phyloP scores from a whole-genome alignment of 2,888 invertebrate species.

The Dynastes maya region DNA sequence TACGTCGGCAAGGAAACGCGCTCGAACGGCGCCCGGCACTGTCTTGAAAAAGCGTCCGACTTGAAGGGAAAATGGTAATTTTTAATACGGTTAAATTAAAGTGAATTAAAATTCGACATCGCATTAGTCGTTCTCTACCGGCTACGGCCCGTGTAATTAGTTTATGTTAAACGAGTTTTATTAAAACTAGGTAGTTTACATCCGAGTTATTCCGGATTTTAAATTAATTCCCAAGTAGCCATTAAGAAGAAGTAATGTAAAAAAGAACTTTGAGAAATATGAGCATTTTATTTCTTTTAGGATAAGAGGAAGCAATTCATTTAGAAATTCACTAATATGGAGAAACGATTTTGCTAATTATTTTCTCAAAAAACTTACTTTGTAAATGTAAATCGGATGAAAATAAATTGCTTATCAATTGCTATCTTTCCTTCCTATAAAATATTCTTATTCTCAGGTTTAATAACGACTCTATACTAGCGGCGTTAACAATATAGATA shows the following conservation, averaged over 20 bases:
- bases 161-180: slow-evolving; percentile 21
- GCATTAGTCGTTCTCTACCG: slow-evolving; percentile 17
- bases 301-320: too few species aligned
- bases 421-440: too few species aligned
- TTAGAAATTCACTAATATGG: too few species aligned
- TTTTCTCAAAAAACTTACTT: too few species aligned
- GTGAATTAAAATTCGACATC: slow-evolving; percentile 35
- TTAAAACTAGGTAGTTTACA: neutral
- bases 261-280: too few species aligned
- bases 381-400: too few species aligned
- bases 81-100: slow-evolving; percentile 34
- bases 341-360: too few species aligned
- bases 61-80: slow-evolving; percentile 34
- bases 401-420: too few species aligned
- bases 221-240: neutral
- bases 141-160: slow-evolving; percentile 25
- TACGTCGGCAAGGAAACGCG: neutral
- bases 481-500: too few species aligned
- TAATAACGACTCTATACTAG: too few species aligned
- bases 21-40: neutral
- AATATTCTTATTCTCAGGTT: too few species aligned
- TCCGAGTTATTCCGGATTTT: neutral
- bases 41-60: neutral
- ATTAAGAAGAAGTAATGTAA: neutral
- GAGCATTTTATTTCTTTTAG: too few species aligned